Evolutionary conservation across 2,888 invertebrate genomes (phyloP).

Genomic region (Mamestra brassicae): DNA sequence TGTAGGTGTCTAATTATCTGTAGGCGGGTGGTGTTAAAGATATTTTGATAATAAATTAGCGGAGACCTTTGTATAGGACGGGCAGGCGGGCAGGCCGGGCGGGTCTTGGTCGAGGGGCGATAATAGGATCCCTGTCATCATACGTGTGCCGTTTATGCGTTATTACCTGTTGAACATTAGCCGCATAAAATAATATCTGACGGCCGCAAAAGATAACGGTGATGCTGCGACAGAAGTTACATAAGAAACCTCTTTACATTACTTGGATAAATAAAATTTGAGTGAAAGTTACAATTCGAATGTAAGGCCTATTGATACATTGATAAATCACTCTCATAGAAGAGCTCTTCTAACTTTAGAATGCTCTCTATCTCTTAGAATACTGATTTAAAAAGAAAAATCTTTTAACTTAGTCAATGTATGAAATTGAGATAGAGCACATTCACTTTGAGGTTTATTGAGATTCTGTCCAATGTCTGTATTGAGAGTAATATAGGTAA

Average conservation of each 20-base stretch:
- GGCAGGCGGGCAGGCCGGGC: slow-evolving; percentile 74
- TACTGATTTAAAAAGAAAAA: slow-evolving; percentile 18
- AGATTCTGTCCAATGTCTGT: background rate
- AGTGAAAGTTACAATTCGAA: background rate
- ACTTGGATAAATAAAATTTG: background rate
- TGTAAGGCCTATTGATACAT: slow-evolving; percentile 11
- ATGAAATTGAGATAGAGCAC: slow-evolving; percentile 10
- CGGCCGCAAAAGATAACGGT: slow-evolving; percentile 36
- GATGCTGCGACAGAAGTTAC: slow-evolving; percentile 3
- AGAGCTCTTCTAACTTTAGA: background rate
- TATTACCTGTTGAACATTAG: slow-evolving; percentile 79
- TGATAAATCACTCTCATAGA: slow-evolving; percentile 13
- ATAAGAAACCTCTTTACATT: background rate
- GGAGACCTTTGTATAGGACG: slow-evolving; percentile 75
- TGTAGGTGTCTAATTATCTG: slow-evolving; percentile 75
- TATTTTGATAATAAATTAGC: slow-evolving; percentile 81
- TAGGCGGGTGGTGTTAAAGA: slow-evolving; percentile 72
- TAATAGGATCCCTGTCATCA: slow-evolving; percentile 82
- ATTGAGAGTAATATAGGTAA: background rate
- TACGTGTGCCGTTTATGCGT: slow-evolving; percentile 74
- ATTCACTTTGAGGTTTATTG: slow-evolving; percentile 14
- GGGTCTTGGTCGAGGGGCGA: slow-evolving; percentile 78
- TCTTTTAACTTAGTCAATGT: slow-evolving; percentile 8
- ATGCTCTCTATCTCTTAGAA: slow-evolving; percentile 18
- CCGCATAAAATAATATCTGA: slow-evolving; percentile 55